phyloP scores from a whole-genome alignment of 1,140 invertebrate genomes.

The Saccostrea cuccullata region DNA sequence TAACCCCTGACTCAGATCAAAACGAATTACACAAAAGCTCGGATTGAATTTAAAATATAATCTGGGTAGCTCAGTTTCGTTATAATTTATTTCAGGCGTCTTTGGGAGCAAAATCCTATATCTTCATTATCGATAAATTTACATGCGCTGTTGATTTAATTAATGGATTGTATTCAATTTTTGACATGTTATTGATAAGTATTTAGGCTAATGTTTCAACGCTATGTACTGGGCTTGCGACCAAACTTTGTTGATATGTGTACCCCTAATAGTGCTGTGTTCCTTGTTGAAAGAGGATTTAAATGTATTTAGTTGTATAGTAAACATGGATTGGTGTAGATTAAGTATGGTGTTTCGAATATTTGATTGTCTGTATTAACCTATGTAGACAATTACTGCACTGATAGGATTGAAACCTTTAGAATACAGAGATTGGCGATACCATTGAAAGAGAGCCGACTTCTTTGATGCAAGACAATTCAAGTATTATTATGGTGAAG shows the following conservation, averaged over 20 bases:
- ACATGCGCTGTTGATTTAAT: conserved; percentile 25
- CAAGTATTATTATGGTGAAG: not conserved
- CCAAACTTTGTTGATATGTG: conserved; percentile 10
- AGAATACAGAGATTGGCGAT: not conserved
- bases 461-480: not conserved
- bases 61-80: not conserved
- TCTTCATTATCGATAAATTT: conserved; percentile 10
- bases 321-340: not conserved
- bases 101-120: conserved; percentile 1
- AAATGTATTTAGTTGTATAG: conserved; percentile 9
- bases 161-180: not conserved
- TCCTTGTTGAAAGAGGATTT: not conserved
- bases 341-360: conserved; percentile 6
- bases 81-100: not conserved
- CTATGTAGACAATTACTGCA: not conserved
- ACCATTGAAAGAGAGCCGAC: not conserved
- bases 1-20: not conserved
- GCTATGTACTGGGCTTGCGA: conserved; percentile 3
- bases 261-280: not conserved
- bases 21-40: not conserved
- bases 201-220: conserved; percentile 27
- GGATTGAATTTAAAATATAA: not conserved
- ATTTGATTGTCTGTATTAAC: conserved; percentile 8
- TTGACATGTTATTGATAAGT: conserved; percentile 25
- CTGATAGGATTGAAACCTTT: conserved; percentile 28